These are phyloP conservation scores for Saccostrea glomerata DNA, from an alignment of 1,140 invertebrate species.

Conservation along the genomic window DNA sequence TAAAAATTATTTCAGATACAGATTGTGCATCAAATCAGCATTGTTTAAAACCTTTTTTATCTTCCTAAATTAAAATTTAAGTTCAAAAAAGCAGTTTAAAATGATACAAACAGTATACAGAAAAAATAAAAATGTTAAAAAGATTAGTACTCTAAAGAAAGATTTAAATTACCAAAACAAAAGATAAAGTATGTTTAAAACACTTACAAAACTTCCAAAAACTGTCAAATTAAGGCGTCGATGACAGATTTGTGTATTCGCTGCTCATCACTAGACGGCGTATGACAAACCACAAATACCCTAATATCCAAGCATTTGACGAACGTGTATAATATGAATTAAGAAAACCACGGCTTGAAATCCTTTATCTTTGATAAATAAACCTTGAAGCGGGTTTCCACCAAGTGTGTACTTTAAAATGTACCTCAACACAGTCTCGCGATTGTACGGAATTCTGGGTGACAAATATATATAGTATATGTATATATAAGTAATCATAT, in stretches of 20 bases:
- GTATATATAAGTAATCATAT: neutral
- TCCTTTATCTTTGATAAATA: constrained; percentile 30
- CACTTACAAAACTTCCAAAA: neutral
- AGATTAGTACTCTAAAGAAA: neutral
- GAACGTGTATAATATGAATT: constrained; percentile 15
- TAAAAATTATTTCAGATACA: too few relatives aligned
- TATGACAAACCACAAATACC: neutral
- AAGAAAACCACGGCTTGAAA: neutral
- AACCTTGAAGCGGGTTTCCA: neutral
- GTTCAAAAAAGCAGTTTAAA: neutral
- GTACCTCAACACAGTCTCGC: neutral
- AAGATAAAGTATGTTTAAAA: neutral
- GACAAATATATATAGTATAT: neutral
- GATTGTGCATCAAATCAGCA: too few relatives aligned
- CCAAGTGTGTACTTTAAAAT: constrained; percentile 20
- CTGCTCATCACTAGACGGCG: neutral
- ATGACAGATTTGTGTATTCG: constrained; percentile 10
- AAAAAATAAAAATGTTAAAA: neutral
- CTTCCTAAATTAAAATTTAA: neutral
- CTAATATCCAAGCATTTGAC: constrained; percentile 21
- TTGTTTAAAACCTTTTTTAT: too few relatives aligned
- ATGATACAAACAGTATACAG: neutral
- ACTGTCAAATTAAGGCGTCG: neutral
- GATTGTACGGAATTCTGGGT: neutral
- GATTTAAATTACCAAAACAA: neutral